Percentiles rank a stretch among this genome's conserved stretches.
Evolutionary conservation across 2,113 vertebrate species (phyloP).

Genomic region (Sander vitreus): DNA sequence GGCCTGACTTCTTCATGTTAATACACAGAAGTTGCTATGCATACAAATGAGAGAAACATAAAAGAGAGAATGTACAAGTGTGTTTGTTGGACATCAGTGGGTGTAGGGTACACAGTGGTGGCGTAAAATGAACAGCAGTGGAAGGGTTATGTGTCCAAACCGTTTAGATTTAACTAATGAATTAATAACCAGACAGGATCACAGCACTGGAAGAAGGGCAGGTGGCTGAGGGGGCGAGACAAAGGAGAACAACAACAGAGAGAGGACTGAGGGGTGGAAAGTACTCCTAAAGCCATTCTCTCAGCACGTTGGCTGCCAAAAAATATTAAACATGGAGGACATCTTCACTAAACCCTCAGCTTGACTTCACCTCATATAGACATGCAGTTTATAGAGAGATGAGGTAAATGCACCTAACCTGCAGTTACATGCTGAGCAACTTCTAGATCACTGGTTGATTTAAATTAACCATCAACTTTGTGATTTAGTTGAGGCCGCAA

Average conservation of each 20-base stretch:
- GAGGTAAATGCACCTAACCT: background rate
- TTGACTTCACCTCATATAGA: background rate
- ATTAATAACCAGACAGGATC: constrained; percentile 72
- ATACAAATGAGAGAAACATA: constrained; percentile 12
- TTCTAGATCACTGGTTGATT: background rate
- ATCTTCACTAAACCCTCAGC: constrained; percentile 16
- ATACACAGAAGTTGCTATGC: constrained; percentile 12
- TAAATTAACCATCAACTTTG: constrained; percentile 25
- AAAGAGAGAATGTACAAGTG: background rate
- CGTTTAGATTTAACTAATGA: constrained; percentile 73
- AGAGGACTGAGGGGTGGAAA: constrained; percentile 37
- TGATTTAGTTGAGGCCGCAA: constrained; percentile 15
- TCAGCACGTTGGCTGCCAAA: constrained; percentile 24
- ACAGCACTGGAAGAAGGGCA: constrained; percentile 53
- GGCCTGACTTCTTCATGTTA: constrained; percentile 2
- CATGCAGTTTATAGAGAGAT: background rate
- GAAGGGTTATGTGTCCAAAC: constrained; percentile 66
- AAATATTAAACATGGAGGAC: constrained; percentile 21
- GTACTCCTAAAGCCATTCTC: constrained; percentile 29
- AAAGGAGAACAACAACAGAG: constrained; percentile 37
- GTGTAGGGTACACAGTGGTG: constrained; percentile 9
- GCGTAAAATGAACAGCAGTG: constrained; percentile 62
- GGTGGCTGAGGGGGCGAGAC: constrained; percentile 58
- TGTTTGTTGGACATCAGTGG: constrained; percentile 20
- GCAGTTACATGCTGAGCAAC: background rate